Base-by-base conservation (phyloP, 2,888 invertebrate genomes). In the Melipona beecheii region DNA sequence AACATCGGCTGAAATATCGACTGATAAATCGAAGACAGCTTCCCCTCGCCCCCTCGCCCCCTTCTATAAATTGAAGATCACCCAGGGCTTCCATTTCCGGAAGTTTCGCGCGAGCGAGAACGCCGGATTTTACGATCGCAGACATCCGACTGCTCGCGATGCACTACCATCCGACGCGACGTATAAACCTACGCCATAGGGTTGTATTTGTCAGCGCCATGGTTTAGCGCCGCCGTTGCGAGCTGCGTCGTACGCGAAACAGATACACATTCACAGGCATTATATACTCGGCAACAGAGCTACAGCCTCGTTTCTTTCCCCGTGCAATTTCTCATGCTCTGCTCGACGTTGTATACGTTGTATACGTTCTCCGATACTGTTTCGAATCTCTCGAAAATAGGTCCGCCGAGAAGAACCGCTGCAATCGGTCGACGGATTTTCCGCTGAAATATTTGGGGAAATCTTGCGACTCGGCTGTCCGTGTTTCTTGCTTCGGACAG, bases 61-160 rank as follows among this genome's bases (percentile, higher is more conserved):
- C 70, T 31, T 52, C 69, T 64, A 76, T 83, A 83, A 83, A 83
- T 77, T 72, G 64, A 70, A 76, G 52, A 81, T 76, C 76, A 64
- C 68, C 76, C 49, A 69, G 43, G 64, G 60, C 69, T 73, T 74
- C 69, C 76, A 81, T 83, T 81, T 81, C 82, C 83, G 76, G 31
- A 58, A 19, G 19, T 43, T 56, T 65, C 27, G 9, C 49, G 24
- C 21, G 77, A 60, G 73, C 4, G 77, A 73, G 27, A 50, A 64
- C 65, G 52, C 11, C 56, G 73, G 83, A 77, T 84, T 84, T 84
- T 78, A 84, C 83, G 82, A 77, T 69, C 76, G 15, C 36, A 31
- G n/a, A 62, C 69, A 69, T 50, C 50, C 77, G 58, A 19, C 52
- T 66, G 62, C 68, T 77, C 43, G 43, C 43, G 43, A 43, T 43